These are phyloP conservation scores for Himalopsyche phryganea DNA, from an alignment of 1,140 invertebrate genomes.

Conservation along the genomic window DNA sequence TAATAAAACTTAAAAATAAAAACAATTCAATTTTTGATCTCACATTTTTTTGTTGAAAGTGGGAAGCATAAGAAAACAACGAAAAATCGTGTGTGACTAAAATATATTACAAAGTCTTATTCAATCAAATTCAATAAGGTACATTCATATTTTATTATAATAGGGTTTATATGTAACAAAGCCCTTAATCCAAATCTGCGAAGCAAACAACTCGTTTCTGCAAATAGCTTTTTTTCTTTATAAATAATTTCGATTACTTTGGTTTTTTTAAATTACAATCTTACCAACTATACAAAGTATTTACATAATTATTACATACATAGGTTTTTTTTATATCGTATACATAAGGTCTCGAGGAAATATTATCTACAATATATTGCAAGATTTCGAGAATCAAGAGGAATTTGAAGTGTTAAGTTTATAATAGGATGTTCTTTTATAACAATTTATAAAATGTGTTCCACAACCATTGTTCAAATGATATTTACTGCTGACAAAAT, in stretches of 20 bases:
- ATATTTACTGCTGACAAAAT: too few relatives aligned
- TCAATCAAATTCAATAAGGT: conserved; percentile 19
- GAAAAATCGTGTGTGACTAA: conserved; percentile 1
- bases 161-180: conserved; percentile 19
- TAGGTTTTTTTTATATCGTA: conserved; percentile 28
- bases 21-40: conserved; percentile 18
- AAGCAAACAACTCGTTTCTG: conserved; percentile 32
- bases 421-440: too few relatives aligned
- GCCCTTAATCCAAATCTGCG: conserved; percentile 24
- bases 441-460: too few relatives aligned
- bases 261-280: conserved; percentile 34
- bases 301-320: conserved; percentile 28
- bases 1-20: conserved; percentile 23
- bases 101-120: conserved; percentile 15
- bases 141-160: conserved; percentile 17
- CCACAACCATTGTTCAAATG: too few relatives aligned
- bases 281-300: conserved; percentile 23
- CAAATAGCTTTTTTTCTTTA: conserved; percentile 29
- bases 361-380: conserved; percentile 31
- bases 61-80: conserved; percentile 20
- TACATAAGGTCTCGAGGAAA: conserved; percentile 33
- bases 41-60: conserved; percentile 11
- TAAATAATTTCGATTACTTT: conserved; percentile 33
- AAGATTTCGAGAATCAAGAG: too few relatives aligned
- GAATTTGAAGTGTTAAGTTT: too few relatives aligned